Conservation (phyloP, 92 coral and sea anemone species). For the Parazoanthus darwini region DNA sequence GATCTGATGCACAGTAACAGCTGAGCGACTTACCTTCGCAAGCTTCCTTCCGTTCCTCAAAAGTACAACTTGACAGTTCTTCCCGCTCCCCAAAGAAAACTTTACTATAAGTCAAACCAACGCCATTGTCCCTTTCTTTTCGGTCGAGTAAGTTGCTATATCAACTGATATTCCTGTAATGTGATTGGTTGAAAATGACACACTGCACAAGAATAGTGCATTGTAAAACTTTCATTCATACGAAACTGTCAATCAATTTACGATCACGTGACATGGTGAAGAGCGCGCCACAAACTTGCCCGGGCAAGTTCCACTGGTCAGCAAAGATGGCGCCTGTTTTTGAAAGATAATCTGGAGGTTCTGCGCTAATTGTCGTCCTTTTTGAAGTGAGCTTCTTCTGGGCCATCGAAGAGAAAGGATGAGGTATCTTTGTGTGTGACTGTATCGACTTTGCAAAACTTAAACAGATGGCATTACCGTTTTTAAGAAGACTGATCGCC, state of each 20-base stretch:
- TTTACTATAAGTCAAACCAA: conserved; percentile 81
- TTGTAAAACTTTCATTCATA: conserved; percentile 81
- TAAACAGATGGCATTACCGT: too few species aligned
- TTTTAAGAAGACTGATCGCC: background rate
- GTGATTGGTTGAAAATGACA: conserved; percentile 80
- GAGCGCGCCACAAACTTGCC: conserved; percentile 81
- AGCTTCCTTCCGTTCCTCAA: background rate
- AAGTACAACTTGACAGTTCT: conserved; percentile 30
- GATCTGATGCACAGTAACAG: background rate
- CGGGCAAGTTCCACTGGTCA: conserved; percentile 56
- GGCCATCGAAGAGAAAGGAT: background rate
- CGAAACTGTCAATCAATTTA: conserved; percentile 73
- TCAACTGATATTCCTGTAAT: conserved; percentile 69
- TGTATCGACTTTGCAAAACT: too few species aligned
- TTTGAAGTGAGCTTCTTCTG: background rate
- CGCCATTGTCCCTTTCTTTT: conserved; percentile 91
- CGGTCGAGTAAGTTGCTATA: conserved; percentile 90
- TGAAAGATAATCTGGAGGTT: conserved; percentile 1
- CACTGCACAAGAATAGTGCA: conserved; percentile 35
- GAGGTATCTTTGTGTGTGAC: background rate
- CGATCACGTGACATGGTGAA: conserved; percentile 69
- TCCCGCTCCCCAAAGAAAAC: conserved; percentile 52
- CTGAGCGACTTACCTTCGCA: conserved; percentile 17
- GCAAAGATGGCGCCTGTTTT: conserved; percentile 42
- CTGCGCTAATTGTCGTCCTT: background rate